phyloP scores from a whole-genome alignment of 2,797 vertebrate species.

The Taenioides sp. region DNA sequence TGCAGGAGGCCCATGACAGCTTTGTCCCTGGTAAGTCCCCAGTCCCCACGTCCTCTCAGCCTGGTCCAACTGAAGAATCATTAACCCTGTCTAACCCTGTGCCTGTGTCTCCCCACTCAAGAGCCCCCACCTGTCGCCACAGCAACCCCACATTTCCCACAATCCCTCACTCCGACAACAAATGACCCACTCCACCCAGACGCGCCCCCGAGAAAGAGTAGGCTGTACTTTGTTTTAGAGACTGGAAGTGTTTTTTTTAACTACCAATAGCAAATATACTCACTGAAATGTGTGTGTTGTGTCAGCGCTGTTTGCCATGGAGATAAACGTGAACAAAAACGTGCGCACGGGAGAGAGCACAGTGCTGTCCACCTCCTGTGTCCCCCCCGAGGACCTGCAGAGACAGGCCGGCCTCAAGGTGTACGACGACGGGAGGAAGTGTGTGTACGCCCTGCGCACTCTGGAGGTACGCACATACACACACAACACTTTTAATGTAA shows the following conservation, averaged over 20 bases:
- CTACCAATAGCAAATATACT: neutral
- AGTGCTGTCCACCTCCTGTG: slow-evolving; percentile 80
- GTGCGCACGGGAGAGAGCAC: slow-evolving; percentile 81
- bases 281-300: neutral
- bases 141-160: slow-evolving; percentile 77
- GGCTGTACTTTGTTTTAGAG: neutral
- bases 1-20: slow-evolving; percentile 49
- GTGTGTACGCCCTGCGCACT: slow-evolving; percentile 74
- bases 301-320: slow-evolving; percentile 71
- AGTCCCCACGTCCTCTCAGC: slow-evolving; percentile 11
- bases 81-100: neutral
- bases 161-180: slow-evolving; percentile 64
- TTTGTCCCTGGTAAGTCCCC: slow-evolving; percentile 42
- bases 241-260: neutral
- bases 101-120: slow-evolving; percentile 38
- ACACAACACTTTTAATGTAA: neutral
- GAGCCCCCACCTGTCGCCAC: slow-evolving; percentile 71
- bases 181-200: slow-evolving; percentile 54
- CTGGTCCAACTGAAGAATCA: neutral
- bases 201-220: slow-evolving; percentile 77
- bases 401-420: slow-evolving; percentile 79
- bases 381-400: slow-evolving; percentile 78
- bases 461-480: slow-evolving; percentile 33
- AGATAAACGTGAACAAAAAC: slow-evolving; percentile 84
- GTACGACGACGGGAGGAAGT: slow-evolving; percentile 83